Percentiles rank a stretch among this genome's conserved stretches.
Evolutionary conservation across 2,888 invertebrate species (phyloP).

Genomic region (Athalia rosae): DNA sequence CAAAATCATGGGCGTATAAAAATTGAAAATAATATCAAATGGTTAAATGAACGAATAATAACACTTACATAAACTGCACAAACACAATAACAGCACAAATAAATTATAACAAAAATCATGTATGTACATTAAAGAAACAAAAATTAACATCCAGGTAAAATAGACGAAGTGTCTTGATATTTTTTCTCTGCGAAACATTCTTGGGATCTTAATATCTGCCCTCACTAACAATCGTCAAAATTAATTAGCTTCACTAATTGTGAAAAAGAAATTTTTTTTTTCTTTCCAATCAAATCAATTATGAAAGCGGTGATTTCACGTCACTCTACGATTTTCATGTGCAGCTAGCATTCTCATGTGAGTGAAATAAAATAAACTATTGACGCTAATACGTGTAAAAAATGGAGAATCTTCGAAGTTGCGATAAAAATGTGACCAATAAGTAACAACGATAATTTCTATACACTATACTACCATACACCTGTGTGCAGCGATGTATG

Average conservation of each 20-base stretch:
- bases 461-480: too few species aligned
- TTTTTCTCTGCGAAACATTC: too few species aligned
- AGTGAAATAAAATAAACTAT: not conserved
- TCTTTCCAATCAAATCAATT: not conserved
- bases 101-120: not conserved
- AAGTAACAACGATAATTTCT: too few species aligned
- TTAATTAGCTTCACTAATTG: too few species aligned
- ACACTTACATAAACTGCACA: slow-evolving; percentile 23
- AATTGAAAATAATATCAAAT: not conserved
- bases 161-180: not conserved
- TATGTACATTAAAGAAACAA: not conserved
- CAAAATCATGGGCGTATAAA: not conserved
- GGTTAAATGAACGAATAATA: slow-evolving; percentile 11
- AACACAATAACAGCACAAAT: slow-evolving; percentile 27
- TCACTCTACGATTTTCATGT: not conserved
- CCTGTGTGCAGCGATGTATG: too few species aligned
- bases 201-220: too few species aligned
- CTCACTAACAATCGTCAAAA: too few species aligned
- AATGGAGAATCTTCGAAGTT: too few species aligned
- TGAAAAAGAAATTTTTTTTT: not conserved
- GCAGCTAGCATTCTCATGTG: slow-evolving; percentile 1
- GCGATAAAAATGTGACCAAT: too few species aligned
- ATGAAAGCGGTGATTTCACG: not conserved
- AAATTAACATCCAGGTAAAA: not conserved
- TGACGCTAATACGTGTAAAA: not conserved